Evolutionary conservation across 2,113 vertebrate genomes (phyloP), one percentile per base, ranked within the genome.

Genomic region (Gopherus evgoodei): DNA sequence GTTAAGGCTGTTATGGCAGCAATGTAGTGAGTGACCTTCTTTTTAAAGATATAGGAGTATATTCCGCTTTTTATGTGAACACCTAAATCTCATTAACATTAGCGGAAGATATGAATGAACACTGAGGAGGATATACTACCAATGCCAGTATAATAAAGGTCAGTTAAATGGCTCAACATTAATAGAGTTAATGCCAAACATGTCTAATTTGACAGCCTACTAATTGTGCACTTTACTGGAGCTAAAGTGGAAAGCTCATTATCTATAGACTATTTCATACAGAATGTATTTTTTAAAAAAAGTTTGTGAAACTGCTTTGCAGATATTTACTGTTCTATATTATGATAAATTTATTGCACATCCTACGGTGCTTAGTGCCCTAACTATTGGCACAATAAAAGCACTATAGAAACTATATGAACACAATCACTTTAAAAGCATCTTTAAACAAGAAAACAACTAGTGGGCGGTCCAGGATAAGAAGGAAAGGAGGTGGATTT

Each of bases 1-100:
- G 81, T 86, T 90, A 42, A 44, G 65, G 72, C 81, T 89, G 93
- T 91, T 62, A 47, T n/a, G 78, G 88, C 72, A 82, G 88, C 65
- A 29, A 9, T 0, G 9, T 79, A 57, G 38, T 90, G 4, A 75
- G 62, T 10, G 44, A 35, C 69, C 88, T 53, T 50, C 42, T 76
- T 87, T 75, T 53, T 25, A 44, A 7, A 92, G 53, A 85, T 76
- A 25, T 29, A 1, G 5, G 31, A 54, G 53, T 29, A 3, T 22
- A 10, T 38, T 44, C 6, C 59, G 83, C 90, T 65, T 83, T 49
- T 88, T 79, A 76, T 49, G 65, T 53, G 65, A 42, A 47, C n/a
- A 91, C 52, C 85, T 83, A 7, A 76, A 88, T 83, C 90, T 92
- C 2, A 6, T 87, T 59, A 22, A 65, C 84, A 86, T 86, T 53